A percentile compares a stretch with the other conserved stretches of the same genome.
Conservation (phyloP, 2,113 vertebrate species). For the Nycticryphes semicollaris region DNA sequence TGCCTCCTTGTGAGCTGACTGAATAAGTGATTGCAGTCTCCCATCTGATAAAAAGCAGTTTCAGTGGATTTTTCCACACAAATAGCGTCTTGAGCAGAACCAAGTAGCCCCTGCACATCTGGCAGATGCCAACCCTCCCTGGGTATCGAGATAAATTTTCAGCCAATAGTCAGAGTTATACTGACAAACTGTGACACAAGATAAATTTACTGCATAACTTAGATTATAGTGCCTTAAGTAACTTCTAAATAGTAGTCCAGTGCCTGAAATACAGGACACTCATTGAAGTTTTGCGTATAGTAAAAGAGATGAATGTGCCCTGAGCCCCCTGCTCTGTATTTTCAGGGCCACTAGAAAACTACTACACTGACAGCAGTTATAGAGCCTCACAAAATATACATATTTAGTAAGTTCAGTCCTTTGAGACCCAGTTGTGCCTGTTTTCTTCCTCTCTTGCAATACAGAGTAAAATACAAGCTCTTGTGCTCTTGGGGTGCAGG, state of each 20-base stretch:
- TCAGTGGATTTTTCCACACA: neutral
- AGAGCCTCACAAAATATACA: neutral
- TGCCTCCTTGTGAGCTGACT: neutral
- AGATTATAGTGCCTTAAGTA: neutral
- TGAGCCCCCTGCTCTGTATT: neutral
- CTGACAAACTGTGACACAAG: neutral
- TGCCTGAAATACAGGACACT: neutral
- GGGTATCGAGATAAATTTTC: neutral
- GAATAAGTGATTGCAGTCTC: neutral
- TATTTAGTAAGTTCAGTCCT: neutral
- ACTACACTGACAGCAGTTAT: neutral
- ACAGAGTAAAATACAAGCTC: neutral
- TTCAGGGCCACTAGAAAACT: neutral
- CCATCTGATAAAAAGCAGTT: neutral
- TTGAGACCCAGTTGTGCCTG: fast-evolving
- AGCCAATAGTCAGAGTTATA: neutral
- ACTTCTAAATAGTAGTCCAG: neutral
- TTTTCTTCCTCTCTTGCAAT: neutral
- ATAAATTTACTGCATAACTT: neutral
- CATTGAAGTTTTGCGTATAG: neutral
- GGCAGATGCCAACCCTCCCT: neutral
- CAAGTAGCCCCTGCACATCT: neutral
- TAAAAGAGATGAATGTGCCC: neutral
- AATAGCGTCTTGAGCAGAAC: neutral
- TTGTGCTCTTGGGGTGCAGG: neutral